Evolutionary conservation across 1,140 invertebrate genomes (phyloP), one percentile per base, ranked within the genome.

Genomic region (Tetramorium alpestre): DNA sequence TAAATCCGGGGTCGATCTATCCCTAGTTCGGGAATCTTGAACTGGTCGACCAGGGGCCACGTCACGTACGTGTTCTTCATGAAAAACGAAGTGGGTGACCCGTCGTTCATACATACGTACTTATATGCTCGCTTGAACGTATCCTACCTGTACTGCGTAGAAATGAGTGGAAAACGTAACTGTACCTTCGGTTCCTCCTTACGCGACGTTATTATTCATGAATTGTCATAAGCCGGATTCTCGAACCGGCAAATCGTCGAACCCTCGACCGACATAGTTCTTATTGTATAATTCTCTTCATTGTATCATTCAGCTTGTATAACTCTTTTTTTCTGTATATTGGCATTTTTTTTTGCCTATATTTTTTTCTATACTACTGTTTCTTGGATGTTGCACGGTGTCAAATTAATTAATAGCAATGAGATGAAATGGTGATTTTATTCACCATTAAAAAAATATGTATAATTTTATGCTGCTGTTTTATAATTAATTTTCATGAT

Each of bases 41-140:
- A 76, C 62, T 49, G 47, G 85, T 56, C 56, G 60, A 8, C 49
- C 22, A 25, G 54, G 56, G 58, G 58, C 38, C 73, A 76, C 33
- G 41, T 81, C 62, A 89, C 76, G 90, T 93, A 93, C 93, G 94
- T 92, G 94, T 87, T 88, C 88, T 72, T 87, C 93, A 94, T 94
- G 90, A 93, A 93, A 92, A 91, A 92, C 90, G 81, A 94, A 94
- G 92, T 92, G 91, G 91, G 90, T 93, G 93, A 94, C 92, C 93
- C 76, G 80, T 56, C 69, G 62, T 38, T 51, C 84, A 73, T 41
- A 58, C 62, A 80, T 76, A 56, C 62, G 67, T 58, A 56, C 65
- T 62, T 67, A 51, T 69, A 54, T 60, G 56, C n/a, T 28, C 33
- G 22, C 38, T 49, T 38, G 47, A 70, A 72, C 80, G 80, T 38